Conservation (phyloP, 2,113 vertebrate genomes). For the Neolamprologus fasciatus region DNA sequence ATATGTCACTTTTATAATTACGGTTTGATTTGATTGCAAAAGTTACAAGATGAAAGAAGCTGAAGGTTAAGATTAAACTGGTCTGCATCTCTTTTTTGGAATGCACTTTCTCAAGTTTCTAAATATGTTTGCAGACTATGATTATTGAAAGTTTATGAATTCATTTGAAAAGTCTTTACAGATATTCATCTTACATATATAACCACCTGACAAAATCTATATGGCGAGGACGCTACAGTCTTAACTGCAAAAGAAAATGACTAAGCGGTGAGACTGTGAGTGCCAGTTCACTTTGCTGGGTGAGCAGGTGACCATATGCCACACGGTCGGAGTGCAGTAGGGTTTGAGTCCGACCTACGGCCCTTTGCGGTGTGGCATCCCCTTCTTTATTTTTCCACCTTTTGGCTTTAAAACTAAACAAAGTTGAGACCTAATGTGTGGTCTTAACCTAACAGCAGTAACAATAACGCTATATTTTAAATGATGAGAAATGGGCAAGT, state of each 20-base stretch:
- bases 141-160: not conserved
- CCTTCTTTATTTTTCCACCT: not conserved
- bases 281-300: not conserved
- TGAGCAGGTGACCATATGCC: not conserved
- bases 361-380: not conserved
- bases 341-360: not conserved
- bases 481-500: not conserved
- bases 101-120: not conserved
- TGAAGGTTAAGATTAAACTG: not conserved
- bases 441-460: not conserved
- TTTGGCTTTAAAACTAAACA: not conserved
- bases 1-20: not conserved
- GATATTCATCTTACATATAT: not conserved
- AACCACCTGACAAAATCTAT: not conserved
- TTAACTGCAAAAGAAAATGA: not conserved
- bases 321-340: not conserved
- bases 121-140: rapidly evolving
- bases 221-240: not conserved
- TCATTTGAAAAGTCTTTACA: not conserved
- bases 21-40: not conserved
- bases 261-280: not conserved
- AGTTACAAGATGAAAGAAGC: not conserved
- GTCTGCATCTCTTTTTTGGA: not conserved
- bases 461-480: not conserved
- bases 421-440: not conserved